Percentiles rank a stretch among this genome's conserved stretches.
Evolutionary conservation across 2,113 vertebrate genomes (phyloP).

Genomic region (Odontophorus gujanensis): DNA sequence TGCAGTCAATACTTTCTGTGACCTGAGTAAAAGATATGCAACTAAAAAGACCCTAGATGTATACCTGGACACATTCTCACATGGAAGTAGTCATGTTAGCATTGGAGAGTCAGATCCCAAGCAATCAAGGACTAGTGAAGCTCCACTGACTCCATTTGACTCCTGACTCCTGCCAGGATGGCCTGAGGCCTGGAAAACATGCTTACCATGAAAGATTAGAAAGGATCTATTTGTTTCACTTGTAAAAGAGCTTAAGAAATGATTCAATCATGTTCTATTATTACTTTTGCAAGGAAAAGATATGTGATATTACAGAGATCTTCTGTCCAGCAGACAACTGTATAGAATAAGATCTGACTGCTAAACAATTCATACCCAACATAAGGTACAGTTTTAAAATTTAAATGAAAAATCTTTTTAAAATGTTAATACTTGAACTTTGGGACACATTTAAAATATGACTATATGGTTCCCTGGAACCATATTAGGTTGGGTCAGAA

Average conservation of each 20-base stretch:
- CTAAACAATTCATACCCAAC: not conserved
- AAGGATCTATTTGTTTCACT: conserved; percentile 39
- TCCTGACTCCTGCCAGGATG: not conserved
- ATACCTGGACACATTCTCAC: not conserved
- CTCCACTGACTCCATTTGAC: not conserved
- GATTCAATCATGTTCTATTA: conserved; percentile 55
- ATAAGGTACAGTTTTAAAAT: not conserved
- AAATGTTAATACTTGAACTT: not conserved
- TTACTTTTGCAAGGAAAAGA: not conserved
- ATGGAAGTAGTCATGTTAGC: not conserved
- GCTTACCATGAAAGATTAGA: conserved; percentile 43
- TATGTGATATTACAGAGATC: not conserved
- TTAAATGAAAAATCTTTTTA: too few relatives aligned
- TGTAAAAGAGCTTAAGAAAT: conserved; percentile 60
- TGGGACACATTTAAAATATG: not conserved
- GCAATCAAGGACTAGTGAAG: not conserved
- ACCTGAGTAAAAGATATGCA: not conserved
- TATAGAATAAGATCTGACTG: not conserved
- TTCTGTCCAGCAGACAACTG: not conserved
- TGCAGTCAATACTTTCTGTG: not conserved
- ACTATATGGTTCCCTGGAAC: not conserved
- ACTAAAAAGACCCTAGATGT: not conserved
- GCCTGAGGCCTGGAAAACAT: conserved; percentile 51
- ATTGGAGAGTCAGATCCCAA: not conserved
- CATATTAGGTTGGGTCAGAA: too few relatives aligned